Evolutionary conservation across 2,888 invertebrate species (phyloP).

Genomic region (Xestia ashworthii): DNA sequence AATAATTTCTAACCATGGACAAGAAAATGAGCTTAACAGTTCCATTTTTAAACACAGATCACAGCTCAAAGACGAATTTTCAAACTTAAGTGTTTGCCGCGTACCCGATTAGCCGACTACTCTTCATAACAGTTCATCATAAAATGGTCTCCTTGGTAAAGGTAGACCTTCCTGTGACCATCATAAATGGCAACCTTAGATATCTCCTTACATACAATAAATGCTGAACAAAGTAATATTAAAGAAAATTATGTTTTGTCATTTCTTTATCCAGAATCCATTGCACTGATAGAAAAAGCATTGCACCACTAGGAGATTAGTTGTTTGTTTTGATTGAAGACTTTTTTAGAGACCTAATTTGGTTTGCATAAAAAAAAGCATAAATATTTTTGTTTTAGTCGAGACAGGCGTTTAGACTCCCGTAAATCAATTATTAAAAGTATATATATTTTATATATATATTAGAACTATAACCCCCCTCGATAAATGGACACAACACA

Average conservation of each 20-base stretch:
- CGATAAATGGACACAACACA: too few species aligned
- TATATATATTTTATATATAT: too few species aligned
- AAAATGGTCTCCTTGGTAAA: neutral
- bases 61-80: constrained; percentile 34
- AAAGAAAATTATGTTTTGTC: neutral
- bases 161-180: neutral
- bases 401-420: neutral
- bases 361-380: neutral
- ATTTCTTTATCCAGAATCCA: constrained; percentile 7
- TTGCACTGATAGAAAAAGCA: neutral
- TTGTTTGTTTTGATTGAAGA: neutral
- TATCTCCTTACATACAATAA: constrained; percentile 5
- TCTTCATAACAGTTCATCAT: constrained; percentile 14
- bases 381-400: neutral
- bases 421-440: neutral
- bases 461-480: too few species aligned
- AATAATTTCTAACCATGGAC: constrained; percentile 30
- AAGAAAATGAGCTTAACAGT: constrained; percentile 36
- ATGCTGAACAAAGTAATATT: constrained; percentile 19
- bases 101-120: constrained; percentile 57
- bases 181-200: constrained; percentile 14
- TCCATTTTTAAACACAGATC: constrained; percentile 44
- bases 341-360: neutral
- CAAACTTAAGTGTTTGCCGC: constrained; percentile 29
- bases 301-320: neutral